A percentile compares a stretch with the other conserved stretches of the same genome.
Evolutionary conservation across 2,113 vertebrate genomes (phyloP).

Genomic region (Lophius piscatorius): DNA sequence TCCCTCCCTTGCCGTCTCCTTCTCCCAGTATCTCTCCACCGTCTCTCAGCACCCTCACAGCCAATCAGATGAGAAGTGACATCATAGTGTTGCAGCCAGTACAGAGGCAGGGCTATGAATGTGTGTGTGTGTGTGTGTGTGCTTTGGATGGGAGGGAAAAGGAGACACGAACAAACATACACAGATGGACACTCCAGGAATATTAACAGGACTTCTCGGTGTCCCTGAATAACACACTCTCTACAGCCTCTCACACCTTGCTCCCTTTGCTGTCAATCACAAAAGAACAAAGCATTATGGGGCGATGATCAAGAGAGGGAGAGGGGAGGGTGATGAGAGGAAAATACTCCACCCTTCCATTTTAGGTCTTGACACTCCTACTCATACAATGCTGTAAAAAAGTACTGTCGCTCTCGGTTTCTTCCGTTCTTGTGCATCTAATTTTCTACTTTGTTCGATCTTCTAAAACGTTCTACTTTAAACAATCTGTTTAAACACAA

Average conservation of each 20-base stretch:
- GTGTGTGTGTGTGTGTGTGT: constrained; percentile 42
- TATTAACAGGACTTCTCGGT: constrained; percentile 72
- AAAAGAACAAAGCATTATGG: constrained; percentile 50
- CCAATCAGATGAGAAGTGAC: constrained; percentile 93
- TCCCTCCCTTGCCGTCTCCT: constrained; percentile 56
- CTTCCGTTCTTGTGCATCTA: too few species aligned
- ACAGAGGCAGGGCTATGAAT: constrained; percentile 82
- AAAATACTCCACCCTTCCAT: constrained; percentile 57
- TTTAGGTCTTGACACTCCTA: constrained; percentile 38
- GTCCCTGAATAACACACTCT: constrained; percentile 42
- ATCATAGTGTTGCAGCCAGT: constrained; percentile 92
- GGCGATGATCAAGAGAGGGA: constrained; percentile 8
- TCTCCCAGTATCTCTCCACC: constrained; percentile 85
- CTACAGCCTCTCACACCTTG: constrained; percentile 1
- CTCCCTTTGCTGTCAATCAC: background rate
- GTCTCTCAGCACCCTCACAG: constrained; percentile 83
- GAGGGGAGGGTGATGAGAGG: constrained; percentile 3
- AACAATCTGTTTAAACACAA: too few species aligned
- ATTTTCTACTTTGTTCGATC: too few species aligned
- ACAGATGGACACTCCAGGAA: constrained; percentile 79
- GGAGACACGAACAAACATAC: constrained; percentile 20
- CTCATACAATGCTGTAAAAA: background rate
- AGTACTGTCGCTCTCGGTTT: too few species aligned
- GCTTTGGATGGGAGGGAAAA: constrained; percentile 31
- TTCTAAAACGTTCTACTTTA: too few species aligned